Evolutionary conservation across 2,113 vertebrate species (phyloP).

Genomic region (Gobio gobio): DNA sequence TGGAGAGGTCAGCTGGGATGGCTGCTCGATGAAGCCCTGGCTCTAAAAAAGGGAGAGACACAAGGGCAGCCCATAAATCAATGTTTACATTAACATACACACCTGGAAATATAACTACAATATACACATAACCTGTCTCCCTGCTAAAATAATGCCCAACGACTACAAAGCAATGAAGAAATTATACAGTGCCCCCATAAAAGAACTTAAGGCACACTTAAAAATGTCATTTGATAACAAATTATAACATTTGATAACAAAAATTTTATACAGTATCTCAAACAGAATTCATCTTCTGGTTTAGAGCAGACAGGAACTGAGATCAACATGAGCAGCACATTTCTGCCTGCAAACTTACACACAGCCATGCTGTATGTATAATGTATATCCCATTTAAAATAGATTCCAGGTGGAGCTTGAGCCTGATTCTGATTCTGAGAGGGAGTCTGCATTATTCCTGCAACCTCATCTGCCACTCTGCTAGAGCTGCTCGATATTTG

Average conservation of each 20-base stretch:
- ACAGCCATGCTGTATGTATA: background rate
- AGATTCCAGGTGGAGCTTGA: background rate
- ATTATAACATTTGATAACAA: background rate
- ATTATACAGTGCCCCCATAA: background rate
- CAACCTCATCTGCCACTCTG: background rate
- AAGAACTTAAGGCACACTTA: background rate
- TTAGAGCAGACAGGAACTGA: background rate
- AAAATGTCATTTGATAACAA: background rate
- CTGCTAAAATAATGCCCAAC: background rate
- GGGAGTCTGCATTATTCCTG: background rate
- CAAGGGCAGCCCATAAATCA: slow-evolving; percentile 53
- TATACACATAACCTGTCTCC: background rate
- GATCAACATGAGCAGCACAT: background rate
- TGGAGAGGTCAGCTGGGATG: slow-evolving; percentile 88
- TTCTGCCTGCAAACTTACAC: background rate
- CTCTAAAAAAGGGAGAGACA: slow-evolving; percentile 80
- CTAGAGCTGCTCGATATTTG: background rate
- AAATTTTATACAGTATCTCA: background rate
- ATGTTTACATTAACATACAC: slow-evolving; percentile 25
- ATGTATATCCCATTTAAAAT: background rate
- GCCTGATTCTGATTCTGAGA: background rate
- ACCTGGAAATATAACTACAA: slow-evolving; percentile 41
- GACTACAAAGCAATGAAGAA: background rate
- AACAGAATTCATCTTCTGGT: background rate
- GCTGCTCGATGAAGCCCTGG: slow-evolving; percentile 87